Conservation (phyloP, 1,140 invertebrate species). For the Bactericera cockerelli region DNA sequence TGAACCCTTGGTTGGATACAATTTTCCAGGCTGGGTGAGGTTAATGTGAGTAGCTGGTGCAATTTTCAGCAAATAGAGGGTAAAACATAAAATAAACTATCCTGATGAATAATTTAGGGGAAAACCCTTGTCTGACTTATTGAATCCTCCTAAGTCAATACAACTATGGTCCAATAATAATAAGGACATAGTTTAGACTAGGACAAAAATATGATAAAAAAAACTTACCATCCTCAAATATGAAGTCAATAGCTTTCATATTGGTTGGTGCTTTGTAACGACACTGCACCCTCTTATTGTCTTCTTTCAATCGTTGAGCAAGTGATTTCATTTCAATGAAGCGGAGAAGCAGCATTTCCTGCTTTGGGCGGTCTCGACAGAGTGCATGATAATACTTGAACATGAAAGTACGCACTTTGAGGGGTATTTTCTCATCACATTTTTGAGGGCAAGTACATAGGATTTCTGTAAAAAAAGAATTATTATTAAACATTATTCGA, state of each 20-base stretch:
- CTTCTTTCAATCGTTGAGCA: constrained; percentile 19
- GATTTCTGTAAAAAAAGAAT: constrained; percentile 28
- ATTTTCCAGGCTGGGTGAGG: too few relatives aligned
- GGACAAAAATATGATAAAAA: too few relatives aligned
- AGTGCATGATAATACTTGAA: constrained; percentile 34
- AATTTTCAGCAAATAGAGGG: too few relatives aligned
- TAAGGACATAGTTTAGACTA: too few relatives aligned
- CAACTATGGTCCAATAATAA: too few relatives aligned
- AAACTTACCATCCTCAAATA: constrained; percentile 5
- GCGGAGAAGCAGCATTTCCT: constrained; percentile 32
- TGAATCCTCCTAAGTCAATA: too few relatives aligned
- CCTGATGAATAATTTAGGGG: too few relatives aligned
- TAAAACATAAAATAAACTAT: too few relatives aligned
- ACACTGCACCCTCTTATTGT: constrained; percentile 5
- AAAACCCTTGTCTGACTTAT: too few relatives aligned
- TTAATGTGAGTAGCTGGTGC: too few relatives aligned
- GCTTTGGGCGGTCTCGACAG: constrained; percentile 28
- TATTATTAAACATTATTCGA: too few relatives aligned
- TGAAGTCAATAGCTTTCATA: not conserved
- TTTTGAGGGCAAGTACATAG: constrained; percentile 37
- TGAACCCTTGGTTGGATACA: too few relatives aligned
- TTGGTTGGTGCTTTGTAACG: not conserved
- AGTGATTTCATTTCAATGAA: constrained; percentile 31
- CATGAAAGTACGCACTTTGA: constrained; percentile 28
- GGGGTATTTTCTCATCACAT: constrained; percentile 33